A percentile compares a stretch with the other conserved stretches of the same genome.
Evolutionary conservation across 2,888 invertebrate genomes (phyloP).

Genomic region (Andrena trimmerana): DNA sequence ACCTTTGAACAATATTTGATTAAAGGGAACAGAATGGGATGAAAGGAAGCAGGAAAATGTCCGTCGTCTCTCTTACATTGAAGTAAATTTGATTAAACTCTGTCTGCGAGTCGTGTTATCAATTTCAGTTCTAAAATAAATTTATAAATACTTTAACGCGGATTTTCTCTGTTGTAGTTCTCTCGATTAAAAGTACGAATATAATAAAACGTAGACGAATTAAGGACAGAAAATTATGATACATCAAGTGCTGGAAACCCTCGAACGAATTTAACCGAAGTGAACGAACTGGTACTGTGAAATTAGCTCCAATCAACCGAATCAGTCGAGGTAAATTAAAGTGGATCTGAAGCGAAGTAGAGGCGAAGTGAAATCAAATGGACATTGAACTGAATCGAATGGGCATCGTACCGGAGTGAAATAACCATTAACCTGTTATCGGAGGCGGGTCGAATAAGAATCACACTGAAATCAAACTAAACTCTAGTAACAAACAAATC

Average conservation of each 20-base stretch:
- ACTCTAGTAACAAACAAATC: not conserved
- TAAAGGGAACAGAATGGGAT: not conserved
- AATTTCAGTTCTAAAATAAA: not conserved
- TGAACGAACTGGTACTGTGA: not conserved
- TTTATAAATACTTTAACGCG: not conserved
- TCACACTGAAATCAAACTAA: not conserved
- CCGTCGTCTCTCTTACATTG: not conserved
- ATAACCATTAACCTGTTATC: conserved; percentile 1
- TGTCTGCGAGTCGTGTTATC: not conserved
- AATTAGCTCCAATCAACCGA: not conserved
- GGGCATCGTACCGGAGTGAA: not conserved
- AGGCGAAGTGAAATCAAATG: conserved; percentile 1
- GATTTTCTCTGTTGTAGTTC: not conserved
- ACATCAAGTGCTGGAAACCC: not conserved
- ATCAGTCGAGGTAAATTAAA: conserved; percentile 9
- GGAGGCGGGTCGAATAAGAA: not conserved
- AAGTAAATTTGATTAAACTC: conserved; percentile 15
- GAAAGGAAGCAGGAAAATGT: not conserved
- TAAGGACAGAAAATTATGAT: not conserved
- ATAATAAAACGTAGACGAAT: not conserved
- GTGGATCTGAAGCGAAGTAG: conserved; percentile 1
- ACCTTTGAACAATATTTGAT: conserved; percentile 23
- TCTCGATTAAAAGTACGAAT: not conserved
- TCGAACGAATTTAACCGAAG: not conserved
- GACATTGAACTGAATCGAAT: not conserved